Evolutionary conservation across 2,888 invertebrate genomes (phyloP).

Genomic region (Notocelia uddmanniana): DNA sequence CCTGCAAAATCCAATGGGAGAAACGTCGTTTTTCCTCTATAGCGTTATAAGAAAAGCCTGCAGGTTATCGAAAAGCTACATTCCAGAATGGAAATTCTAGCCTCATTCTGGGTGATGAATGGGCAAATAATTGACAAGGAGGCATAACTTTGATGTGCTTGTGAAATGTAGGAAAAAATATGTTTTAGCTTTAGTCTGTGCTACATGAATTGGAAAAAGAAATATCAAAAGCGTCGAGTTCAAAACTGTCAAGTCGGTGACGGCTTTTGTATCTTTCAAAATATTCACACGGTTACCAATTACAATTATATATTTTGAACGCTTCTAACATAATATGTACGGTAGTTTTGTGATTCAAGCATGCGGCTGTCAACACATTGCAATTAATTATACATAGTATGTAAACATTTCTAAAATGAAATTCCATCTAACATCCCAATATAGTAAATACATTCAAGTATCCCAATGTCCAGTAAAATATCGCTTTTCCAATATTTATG

Average conservation of each 20-base stretch:
- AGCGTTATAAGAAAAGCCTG: slow-evolving; percentile 22
- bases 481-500: slow-evolving; percentile 7
- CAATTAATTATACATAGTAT: too few species aligned
- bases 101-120: slow-evolving; percentile 34
- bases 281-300: neutral
- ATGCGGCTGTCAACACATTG: too few species aligned
- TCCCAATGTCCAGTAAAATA: neutral
- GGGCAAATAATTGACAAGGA: slow-evolving; percentile 9
- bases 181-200: neutral
- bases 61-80: slow-evolving; percentile 37
- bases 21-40: neutral
- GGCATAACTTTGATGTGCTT: slow-evolving; percentile 10
- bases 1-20: neutral
- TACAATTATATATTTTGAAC: too few species aligned
- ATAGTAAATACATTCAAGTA: neutral
- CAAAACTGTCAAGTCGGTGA: too few species aligned
- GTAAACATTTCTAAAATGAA: neutral
- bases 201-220: neutral
- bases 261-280: neutral
- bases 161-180: neutral
- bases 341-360: too few species aligned
- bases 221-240: neutral
- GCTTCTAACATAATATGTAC: too few species aligned
- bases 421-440: neutral
- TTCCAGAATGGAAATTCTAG: slow-evolving; percentile 26